Evolutionary conservation across 2,113 vertebrate genomes (phyloP).

Genomic region (Etheostoma spectabile): DNA sequence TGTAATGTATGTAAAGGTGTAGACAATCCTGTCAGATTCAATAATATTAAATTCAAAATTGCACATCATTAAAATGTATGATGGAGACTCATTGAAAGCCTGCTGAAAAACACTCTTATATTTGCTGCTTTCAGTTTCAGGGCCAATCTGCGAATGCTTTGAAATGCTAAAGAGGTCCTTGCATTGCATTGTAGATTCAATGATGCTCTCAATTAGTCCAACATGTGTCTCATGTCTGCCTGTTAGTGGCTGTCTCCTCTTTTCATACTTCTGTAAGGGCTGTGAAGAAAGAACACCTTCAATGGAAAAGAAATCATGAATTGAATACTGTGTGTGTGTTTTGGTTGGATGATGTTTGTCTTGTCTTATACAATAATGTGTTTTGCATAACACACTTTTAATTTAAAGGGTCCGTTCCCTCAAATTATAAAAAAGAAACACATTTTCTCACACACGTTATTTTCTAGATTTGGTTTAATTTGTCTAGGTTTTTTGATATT

Average conservation of each 20-base stretch:
- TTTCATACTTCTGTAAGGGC: constrained; percentile 55
- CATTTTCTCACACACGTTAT: neutral
- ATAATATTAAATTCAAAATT: constrained; percentile 57
- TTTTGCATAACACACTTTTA: neutral
- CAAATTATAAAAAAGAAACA: neutral
- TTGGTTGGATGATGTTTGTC: neutral
- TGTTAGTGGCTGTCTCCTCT: constrained; percentile 32
- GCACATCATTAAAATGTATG: constrained; percentile 64
- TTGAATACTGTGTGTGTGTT: neutral
- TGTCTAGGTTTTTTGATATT: neutral
- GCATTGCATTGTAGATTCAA: constrained; percentile 31
- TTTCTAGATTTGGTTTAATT: neutral
- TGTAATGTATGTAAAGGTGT: constrained; percentile 4
- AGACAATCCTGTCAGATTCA: constrained; percentile 22
- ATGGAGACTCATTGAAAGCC: constrained; percentile 65
- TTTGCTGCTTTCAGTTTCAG: constrained; percentile 33
- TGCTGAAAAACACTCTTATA: constrained; percentile 39
- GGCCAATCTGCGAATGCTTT: constrained; percentile 58
- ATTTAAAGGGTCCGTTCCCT: constrained; percentile 17
- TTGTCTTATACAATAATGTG: neutral
- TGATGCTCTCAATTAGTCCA: constrained; percentile 53
- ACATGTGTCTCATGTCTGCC: constrained; percentile 47
- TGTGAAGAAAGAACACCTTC: constrained; percentile 42
- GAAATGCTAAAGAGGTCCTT: constrained; percentile 78
- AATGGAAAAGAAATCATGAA: constrained; percentile 38